phyloP scores from a whole-genome alignment of 1,140 invertebrate species.

The Tachypleus tridentatus region DNA sequence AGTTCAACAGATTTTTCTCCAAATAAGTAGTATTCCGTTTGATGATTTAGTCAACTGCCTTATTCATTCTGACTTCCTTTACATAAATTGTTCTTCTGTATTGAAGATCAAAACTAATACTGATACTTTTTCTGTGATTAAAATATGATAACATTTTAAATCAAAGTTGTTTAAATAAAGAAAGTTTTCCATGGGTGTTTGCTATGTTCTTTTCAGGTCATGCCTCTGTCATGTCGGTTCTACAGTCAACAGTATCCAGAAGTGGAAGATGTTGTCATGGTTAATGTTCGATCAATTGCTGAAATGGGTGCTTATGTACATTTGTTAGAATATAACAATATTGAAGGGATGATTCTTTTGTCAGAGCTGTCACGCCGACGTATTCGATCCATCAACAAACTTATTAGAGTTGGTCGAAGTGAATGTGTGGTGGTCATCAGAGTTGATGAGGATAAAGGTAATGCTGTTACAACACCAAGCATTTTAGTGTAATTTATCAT shows the following conservation, averaged over 20 bases:
- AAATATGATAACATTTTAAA: too few species aligned
- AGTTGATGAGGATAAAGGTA: slow-evolving; percentile 98
- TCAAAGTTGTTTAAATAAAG: too few species aligned
- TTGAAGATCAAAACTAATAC: too few species aligned
- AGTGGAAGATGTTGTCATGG: slow-evolving; percentile 99
- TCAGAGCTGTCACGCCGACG: slow-evolving; percentile 95
- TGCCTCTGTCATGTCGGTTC: slow-evolving; percentile 94
- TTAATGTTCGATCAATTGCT: slow-evolving; percentile 94
- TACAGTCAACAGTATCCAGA: slow-evolving; percentile 97
- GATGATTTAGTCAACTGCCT: too few species aligned
- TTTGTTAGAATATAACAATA: slow-evolving; percentile 96
- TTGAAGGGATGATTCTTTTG: slow-evolving; percentile 90
- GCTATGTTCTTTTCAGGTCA: slow-evolving; percentile 38
- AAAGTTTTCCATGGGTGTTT: too few species aligned
- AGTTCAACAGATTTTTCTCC: too few species aligned
- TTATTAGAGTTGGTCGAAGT: slow-evolving; percentile 95
- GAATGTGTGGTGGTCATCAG: slow-evolving; percentile 99
- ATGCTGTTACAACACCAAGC: too few species aligned
- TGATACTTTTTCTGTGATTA: too few species aligned
- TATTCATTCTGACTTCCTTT: too few species aligned
- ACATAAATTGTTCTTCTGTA: too few species aligned
- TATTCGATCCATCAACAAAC: slow-evolving; percentile 98
- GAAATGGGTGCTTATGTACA: slow-evolving; percentile 99
- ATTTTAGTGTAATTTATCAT: too few species aligned
- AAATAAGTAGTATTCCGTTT: too few species aligned